Base-by-base conservation (phyloP, 2,113 vertebrate species). In the Malurus alboscapulatus region DNA sequence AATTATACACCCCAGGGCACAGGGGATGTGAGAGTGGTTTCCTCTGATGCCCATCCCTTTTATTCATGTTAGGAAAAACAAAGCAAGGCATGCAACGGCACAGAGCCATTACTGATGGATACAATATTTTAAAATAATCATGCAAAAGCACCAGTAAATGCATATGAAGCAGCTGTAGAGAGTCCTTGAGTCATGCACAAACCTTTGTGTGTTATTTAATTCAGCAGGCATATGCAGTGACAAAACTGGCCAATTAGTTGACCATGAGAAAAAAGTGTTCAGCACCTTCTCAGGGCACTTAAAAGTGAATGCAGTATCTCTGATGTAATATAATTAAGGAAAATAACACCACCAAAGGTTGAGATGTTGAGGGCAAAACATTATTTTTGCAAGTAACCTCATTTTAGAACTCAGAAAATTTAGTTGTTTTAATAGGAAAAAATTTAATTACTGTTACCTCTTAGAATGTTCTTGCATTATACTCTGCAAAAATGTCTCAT, bases 371-470 rank as follows among this genome's bases (percentile, higher is more conserved):
- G 80, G 42, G 66, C 20, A 79, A 92, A 81, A 57, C 57, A 40
- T 6, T 59, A 38, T 78, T 74, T 84, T 72, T 44, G 58, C 62
- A 68, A 30, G 27, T 25, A 63, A 65, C 2, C 5, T 47, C 79
- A 21, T 76, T 87, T 77, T 59, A 80, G 24, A 72, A 61, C 32
- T 77, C 47, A 47, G 44, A 89, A 90, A 80, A 92, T 59, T 69
- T 32, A 55, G n/a, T 83, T 79, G 16, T 51, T 86, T 76, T 50
- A 47, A 29, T 10, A 48, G 47, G 40, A 66, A 5, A 85, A 94
- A 91, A 88, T 90, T 79, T 73, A 93, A 51, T 82, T 94, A 93
- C 48, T 75, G 36, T 67, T 76, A 58, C 44, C 34, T 81, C 47
- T 55, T 68, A 93, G 73, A 86, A 66, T 47, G 51, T 68, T 29